A percentile compares a stretch with the other conserved stretches of the same genome.
Evolutionary conservation across 2,888 invertebrate genomes (phyloP).

Genomic region (Amblyteles armatorius): DNA sequence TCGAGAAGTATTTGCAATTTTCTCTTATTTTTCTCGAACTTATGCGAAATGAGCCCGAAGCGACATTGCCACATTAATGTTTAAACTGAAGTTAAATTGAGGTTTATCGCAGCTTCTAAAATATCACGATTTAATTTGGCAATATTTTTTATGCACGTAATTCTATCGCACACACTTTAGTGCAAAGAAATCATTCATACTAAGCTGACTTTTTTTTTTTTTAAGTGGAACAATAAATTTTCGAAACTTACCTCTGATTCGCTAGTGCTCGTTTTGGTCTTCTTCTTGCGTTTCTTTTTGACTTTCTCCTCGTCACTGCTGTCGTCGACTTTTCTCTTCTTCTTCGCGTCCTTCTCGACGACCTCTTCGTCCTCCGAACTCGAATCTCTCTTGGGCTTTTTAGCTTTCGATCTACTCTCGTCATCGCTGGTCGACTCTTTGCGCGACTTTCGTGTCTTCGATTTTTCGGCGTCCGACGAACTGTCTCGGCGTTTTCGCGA

Average conservation of each 20-base stretch:
- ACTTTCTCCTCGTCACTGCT: slow-evolving; percentile 87
- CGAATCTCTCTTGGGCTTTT: slow-evolving; percentile 85
- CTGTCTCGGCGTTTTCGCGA: slow-evolving; percentile 88
- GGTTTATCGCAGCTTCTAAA: background rate
- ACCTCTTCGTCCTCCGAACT: slow-evolving; percentile 89
- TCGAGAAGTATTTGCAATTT: no score
- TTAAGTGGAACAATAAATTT: background rate
- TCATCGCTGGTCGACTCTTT: slow-evolving; percentile 82
- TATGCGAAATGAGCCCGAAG: no score
- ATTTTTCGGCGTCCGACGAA: slow-evolving; percentile 87
- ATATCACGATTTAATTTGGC: background rate
- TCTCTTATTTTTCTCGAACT: no score
- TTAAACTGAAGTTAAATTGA: background rate
- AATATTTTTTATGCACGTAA: background rate
- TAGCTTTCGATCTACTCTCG: slow-evolving; percentile 77
- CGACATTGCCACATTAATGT: no score
- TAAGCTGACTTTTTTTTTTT: no score
- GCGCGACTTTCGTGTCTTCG: slow-evolving; percentile 85
- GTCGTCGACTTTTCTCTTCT: slow-evolving; percentile 88
- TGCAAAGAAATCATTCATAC: no score
- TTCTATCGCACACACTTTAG: no score
- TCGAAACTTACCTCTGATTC: slow-evolving; percentile 82
- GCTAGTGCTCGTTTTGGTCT: slow-evolving; percentile 82
- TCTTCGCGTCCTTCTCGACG: slow-evolving; percentile 88
- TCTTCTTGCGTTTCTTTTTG: slow-evolving; percentile 85